Conservation (phyloP, 1,140 invertebrate species). For the Drosophila arizonae region DNA sequence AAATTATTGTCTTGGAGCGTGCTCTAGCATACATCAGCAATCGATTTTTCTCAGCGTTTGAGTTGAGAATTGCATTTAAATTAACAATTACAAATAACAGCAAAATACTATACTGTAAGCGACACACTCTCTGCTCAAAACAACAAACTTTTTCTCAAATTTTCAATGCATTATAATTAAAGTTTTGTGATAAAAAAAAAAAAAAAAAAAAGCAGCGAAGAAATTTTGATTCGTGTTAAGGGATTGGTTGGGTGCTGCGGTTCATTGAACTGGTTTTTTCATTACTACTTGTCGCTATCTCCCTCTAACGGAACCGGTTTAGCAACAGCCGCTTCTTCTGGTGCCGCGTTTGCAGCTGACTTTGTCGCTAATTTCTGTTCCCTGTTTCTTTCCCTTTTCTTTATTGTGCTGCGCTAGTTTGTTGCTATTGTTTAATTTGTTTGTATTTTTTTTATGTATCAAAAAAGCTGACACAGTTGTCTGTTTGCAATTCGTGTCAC, state of each 20-base stretch:
- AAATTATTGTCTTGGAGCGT: constrained; percentile 11
- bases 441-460: constrained; percentile 15
- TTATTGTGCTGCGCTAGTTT: constrained; percentile 11
- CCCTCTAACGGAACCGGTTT: constrained; percentile 57
- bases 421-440: no score
- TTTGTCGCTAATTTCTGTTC: constrained; percentile 36
- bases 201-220: constrained; percentile 38
- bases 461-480: constrained; percentile 38
- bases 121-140: constrained; percentile 48
- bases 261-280: constrained; percentile 69
- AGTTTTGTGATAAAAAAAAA: constrained; percentile 50
- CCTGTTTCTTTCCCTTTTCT: constrained; percentile 12
- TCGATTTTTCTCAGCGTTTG: constrained; percentile 55
- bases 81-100: constrained; percentile 7
- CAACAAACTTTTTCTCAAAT: constrained; percentile 33
- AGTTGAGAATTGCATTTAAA: constrained; percentile 56
- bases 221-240: constrained; percentile 28
- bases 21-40: constrained; percentile 32
- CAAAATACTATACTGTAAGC: constrained; percentile 40
- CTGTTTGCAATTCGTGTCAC: constrained; percentile 29
- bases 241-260: constrained; percentile 11
- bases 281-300: constrained; percentile 23
- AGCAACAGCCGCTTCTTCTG: constrained; percentile 16
- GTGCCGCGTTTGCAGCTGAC: constrained; percentile 10
- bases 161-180: constrained; percentile 48